Evolutionary conservation across 30 jellyfish, hydroid and myxozoan species (phyloP), one percentile per base, ranked within the genome.

Genomic region (Hydra vulgaris): DNA sequence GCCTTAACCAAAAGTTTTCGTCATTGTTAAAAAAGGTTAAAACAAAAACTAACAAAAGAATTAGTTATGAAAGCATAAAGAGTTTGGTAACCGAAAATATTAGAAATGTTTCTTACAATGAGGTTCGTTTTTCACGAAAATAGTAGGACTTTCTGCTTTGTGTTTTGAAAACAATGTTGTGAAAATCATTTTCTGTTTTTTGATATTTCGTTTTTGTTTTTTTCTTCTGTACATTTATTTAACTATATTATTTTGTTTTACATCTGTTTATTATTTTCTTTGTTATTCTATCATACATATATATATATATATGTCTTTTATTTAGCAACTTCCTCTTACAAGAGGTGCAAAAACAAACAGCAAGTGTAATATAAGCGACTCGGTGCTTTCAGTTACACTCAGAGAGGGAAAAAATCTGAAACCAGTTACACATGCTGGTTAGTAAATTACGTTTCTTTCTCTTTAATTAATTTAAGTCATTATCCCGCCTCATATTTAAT

Each of bases 341-440:
- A 82, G 82, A 21, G 78, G 78, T 19, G 88, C 66, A 27, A 90
- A 86, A 70, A 87, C 84, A 17, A 86, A 90, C 8, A 81, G 90
- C 81, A 72, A 88, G 54, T 74, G 82, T 24, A 96, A 83, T 56
- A 61, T 83, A 21, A 81, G 95, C 90, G 98, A 91, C 18, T 94
- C 95, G 23, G 82, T 91, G 7, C 83, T 91, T 26, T 81, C 98
- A 0, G 89, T 91, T 25, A 82, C 88, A 21, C 72, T 91, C 67
- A 86, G 80, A 21, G 92, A 86, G 82, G 98, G 96, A 21, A 86
- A 68, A 23, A 81, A 84, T 26, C 66, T 91, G 74, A 84, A 76
- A 25, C 68, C 98, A 7, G 81, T 86, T 76, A 95, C 87, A 56
- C 88, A 78, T 27, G 83, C 89, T 74, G 98, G 98, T 91, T 66